These are phyloP conservation scores for Phaenicophaeus curvirostris DNA, from an alignment of 2,797 vertebrate genomes.

Conservation along the genomic window DNA sequence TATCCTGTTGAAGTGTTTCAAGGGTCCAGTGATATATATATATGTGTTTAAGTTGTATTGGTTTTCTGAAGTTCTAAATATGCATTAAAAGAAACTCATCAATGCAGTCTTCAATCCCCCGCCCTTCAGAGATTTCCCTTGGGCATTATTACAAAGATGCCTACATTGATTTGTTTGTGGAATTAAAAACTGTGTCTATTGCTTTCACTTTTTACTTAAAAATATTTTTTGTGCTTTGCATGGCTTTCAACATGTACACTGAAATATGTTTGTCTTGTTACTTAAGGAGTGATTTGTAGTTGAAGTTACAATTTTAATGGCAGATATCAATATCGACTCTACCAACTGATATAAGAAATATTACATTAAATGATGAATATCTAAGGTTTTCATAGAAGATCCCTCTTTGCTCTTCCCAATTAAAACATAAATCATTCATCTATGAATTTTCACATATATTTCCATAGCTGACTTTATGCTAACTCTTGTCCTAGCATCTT, in stretches of 20 bases:
- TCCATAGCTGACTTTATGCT: background rate
- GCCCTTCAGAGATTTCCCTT: background rate
- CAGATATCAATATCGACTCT: background rate
- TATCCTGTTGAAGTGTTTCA: background rate
- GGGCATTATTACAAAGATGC: background rate
- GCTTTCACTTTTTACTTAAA: background rate
- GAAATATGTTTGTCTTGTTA: background rate
- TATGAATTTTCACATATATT: background rate
- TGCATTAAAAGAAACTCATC: conserved; percentile 4
- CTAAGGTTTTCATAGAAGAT: background rate
- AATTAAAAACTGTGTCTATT: background rate
- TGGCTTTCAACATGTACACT: background rate
- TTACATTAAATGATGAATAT: background rate
- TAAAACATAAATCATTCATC: conserved; percentile 2
- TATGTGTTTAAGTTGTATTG: background rate
- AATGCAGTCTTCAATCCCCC: background rate
- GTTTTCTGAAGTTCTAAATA: conserved; percentile 6
- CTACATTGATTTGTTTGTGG: background rate
- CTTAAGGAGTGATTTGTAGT: background rate
- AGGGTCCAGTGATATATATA: background rate
- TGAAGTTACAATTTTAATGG: background rate
- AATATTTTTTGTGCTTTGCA: background rate
- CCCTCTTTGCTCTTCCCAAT: background rate
- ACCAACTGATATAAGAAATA: background rate
- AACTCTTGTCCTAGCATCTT: background rate